Evolutionary conservation across 2,113 vertebrate genomes (phyloP).

Genomic region (Cebidichthys violaceus): DNA sequence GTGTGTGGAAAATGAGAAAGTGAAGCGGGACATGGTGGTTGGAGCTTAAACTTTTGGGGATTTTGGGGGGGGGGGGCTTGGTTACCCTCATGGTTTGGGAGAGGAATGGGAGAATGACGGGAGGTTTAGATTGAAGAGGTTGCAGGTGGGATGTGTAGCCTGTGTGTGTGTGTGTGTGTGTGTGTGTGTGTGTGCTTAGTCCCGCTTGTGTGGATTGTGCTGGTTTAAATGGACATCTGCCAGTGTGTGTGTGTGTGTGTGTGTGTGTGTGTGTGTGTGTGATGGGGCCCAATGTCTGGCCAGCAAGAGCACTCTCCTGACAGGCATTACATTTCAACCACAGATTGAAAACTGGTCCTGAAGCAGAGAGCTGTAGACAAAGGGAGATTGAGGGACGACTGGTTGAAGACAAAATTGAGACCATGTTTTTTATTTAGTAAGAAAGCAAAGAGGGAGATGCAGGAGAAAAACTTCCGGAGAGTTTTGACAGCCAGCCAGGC

Average conservation of each 20-base stretch:
- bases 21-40: slow-evolving; percentile 22
- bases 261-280: slow-evolving; percentile 32
- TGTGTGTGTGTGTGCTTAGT: slow-evolving; percentile 14
- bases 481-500: background rate
- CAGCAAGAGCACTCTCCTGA: slow-evolving; percentile 45
- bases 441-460: slow-evolving; percentile 31
- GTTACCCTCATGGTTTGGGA: slow-evolving; percentile 31
- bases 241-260: slow-evolving; percentile 20
- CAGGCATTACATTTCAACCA: slow-evolving; percentile 69
- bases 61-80: background rate
- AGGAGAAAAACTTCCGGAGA: slow-evolving; percentile 3
- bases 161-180: slow-evolving; percentile 14
- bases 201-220: slow-evolving; percentile 15
- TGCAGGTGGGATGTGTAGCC: slow-evolving; percentile 58
- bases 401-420: slow-evolving; percentile 26
- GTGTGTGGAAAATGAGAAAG: slow-evolving; percentile 13
- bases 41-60: slow-evolving; percentile 8
- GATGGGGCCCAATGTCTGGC: slow-evolving; percentile 36
- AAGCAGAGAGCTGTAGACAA: slow-evolving; percentile 28
- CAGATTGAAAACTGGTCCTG: slow-evolving; percentile 49
- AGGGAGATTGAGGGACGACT: slow-evolving; percentile 29
- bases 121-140: slow-evolving; percentile 52
- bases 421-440: slow-evolving; percentile 46
- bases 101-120: slow-evolving; percentile 29
- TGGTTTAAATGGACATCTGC: slow-evolving; percentile 41